These are phyloP conservation scores for Capitulum mitella DNA, from an alignment of 2,888 invertebrate genomes.

Conservation along the genomic window DNA sequence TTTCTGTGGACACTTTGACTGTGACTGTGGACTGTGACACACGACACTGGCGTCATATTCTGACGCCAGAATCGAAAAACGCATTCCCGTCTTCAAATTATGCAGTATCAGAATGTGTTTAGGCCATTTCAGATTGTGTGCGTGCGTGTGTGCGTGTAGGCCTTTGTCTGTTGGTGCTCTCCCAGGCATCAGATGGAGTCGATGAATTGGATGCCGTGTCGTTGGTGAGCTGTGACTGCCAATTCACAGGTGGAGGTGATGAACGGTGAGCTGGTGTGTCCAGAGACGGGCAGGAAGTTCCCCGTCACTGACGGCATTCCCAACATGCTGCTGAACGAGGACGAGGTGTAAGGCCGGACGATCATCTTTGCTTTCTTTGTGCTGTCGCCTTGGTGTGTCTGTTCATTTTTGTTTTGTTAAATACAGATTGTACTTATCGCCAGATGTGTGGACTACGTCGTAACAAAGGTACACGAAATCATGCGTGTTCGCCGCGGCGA, in stretches of 20 bases:
- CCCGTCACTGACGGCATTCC: conserved; percentile 95
- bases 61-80: too few species aligned
- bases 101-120: too few species aligned
- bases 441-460: too few species aligned
- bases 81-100: too few species aligned
- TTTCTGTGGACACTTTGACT: too few species aligned
- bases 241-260: conserved; percentile 69
- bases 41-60: too few species aligned
- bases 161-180: background rate
- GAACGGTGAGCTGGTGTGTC: conserved; percentile 86
- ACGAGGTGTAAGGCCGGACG: conserved; percentile 66
- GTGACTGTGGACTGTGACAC: too few species aligned
- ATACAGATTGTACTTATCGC: background rate
- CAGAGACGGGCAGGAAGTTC: conserved; percentile 91
- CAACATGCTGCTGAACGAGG: conserved; percentile 95
- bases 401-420: background rate
- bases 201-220: too few species aligned
- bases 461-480: too few species aligned
- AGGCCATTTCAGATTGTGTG: background rate
- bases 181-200: background rate
- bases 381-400: too few species aligned
- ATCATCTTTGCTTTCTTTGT: background rate
- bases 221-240: too few species aligned
- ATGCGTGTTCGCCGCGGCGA: too few species aligned
- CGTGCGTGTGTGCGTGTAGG: background rate